Evolutionary conservation across 2,113 vertebrate species (phyloP).

Genomic region (Limanda limanda): DNA sequence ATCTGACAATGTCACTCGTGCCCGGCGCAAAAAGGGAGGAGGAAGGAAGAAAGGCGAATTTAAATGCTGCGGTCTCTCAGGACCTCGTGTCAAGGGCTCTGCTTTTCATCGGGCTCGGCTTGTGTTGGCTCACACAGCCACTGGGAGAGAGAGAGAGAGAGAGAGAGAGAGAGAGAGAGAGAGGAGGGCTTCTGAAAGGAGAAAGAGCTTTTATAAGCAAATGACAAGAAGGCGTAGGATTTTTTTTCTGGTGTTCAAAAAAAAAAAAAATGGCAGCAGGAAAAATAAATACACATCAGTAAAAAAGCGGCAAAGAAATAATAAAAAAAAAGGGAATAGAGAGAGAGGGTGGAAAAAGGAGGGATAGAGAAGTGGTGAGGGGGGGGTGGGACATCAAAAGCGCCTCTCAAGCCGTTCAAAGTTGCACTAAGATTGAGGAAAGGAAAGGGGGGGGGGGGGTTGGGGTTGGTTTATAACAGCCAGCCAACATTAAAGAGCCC

Average conservation of each 20-base stretch:
- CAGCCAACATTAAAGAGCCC: conserved; percentile 86
- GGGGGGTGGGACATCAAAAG: conserved; percentile 63
- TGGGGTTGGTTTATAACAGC: conserved; percentile 43
- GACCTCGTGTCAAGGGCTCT: conserved; percentile 98
- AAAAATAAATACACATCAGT: conserved; percentile 72
- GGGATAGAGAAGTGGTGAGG: conserved; percentile 65
- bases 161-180: too few relatives aligned
- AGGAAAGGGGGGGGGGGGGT: too few relatives aligned
- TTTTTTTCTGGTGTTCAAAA: conserved; percentile 61
- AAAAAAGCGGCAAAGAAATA: conserved; percentile 57
- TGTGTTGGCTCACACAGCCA: conserved; percentile 71
- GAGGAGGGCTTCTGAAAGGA: conserved; percentile 53
- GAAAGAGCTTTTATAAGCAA: conserved; percentile 68
- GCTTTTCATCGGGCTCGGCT: conserved; percentile 89
- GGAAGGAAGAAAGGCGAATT: conserved; percentile 93
- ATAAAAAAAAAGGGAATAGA: conserved; percentile 40
- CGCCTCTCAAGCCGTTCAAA: conserved; percentile 72
- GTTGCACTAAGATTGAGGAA: conserved; percentile 63
- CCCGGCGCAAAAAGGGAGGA: conserved; percentile 67
- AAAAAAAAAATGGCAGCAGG: conserved; percentile 52
- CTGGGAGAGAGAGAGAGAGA: too few relatives aligned
- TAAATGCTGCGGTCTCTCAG: conserved; percentile 97
- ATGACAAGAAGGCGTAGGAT: conserved; percentile 67
- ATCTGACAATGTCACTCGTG: conserved; percentile 99
- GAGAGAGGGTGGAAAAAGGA: conserved; percentile 68